Base-by-base conservation (phyloP, 2,113 vertebrate species). In the Anolis sagrei region DNA sequence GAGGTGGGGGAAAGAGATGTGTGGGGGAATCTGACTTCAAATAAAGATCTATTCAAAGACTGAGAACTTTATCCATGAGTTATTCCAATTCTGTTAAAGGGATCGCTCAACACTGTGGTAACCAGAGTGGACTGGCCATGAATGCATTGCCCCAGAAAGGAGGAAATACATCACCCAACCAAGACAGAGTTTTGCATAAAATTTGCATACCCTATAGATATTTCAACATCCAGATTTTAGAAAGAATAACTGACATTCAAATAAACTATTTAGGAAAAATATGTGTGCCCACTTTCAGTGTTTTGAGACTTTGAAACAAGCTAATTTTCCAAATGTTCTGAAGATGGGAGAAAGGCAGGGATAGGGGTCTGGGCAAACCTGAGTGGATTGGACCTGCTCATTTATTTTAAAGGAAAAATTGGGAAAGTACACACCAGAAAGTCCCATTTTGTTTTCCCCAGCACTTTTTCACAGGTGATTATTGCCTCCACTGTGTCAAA, bases 11-110 rank as follows among this genome's bases (percentile, higher is more conserved):
- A 34, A 6, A 16, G 19, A 25, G 18, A 25, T 25, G 36, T 4
- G 3, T 10, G 14, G 18, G 1, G 19, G 39, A 18, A 14, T 66
- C 0, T 0, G 87, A 87, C 84, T 88, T 58, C 81, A 69, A 88
- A 89, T 89, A 86, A 80, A 79, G 48, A 62, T 72, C 34, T 0
- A 0, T 85, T 82, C 62, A 81, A 85, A 80, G 84, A 9, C 79
- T 83, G 81, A 0, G 0, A 32, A 16, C 39, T 36, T 84, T 58
- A 39, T 34, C 34, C 18, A 3, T 61, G 76, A 72, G 9, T 25
- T 7, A 64, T 79, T 23, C 68, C 61, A 66, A 58, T 62, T n/a
- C 10, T 79, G 48, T 61, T 34, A 23, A 79, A 79, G 1, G 62
- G 68, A 51, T 54, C 23, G 21, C 49, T 78, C 48, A 29, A 23